These are phyloP conservation scores for Eriocheir sinensis DNA, from an alignment of 1,140 invertebrate genomes.

Conservation along the genomic window DNA sequence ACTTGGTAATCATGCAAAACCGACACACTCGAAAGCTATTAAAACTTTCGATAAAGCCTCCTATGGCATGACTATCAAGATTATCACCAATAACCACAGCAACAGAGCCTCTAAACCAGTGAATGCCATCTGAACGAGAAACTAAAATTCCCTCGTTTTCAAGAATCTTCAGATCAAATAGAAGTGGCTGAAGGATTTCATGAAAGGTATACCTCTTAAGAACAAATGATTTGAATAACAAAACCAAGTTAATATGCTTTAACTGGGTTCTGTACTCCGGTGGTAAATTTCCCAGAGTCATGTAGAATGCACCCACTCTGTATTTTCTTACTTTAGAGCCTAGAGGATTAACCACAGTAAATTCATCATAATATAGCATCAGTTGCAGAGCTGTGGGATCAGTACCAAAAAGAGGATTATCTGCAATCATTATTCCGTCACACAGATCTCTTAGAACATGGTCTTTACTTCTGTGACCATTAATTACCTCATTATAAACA, in stretches of 20 bases:
- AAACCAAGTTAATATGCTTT: neutral
- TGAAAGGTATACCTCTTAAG: neutral
- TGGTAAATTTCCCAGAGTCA: neutral
- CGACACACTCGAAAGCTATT: neutral
- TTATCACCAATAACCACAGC: neutral
- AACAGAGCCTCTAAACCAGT: neutral
- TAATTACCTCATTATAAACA: neutral
- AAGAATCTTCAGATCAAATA: conserved; percentile 9
- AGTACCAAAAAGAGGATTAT: neutral
- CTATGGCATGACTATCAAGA: conserved; percentile 26
- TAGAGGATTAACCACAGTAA: conserved; percentile 1
- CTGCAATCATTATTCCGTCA: neutral
- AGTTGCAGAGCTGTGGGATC: neutral
- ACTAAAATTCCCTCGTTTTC: conserved; percentile 31
- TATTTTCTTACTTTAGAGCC: neutral
- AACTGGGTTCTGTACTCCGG: neutral
- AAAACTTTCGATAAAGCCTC: conserved; percentile 33
- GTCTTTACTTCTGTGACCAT: neutral
- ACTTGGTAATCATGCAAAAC: conserved; percentile 9
- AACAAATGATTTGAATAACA: neutral
- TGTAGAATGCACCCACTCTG: conserved; percentile 23
- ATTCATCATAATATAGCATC: neutral
- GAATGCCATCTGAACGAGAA: neutral
- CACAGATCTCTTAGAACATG: neutral
- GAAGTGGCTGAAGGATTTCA: conserved; percentile 7